Percentiles rank a stretch among this genome's conserved stretches.
Conservation (phyloP, 2,888 invertebrate species). For the Cybosia mesomella region DNA sequence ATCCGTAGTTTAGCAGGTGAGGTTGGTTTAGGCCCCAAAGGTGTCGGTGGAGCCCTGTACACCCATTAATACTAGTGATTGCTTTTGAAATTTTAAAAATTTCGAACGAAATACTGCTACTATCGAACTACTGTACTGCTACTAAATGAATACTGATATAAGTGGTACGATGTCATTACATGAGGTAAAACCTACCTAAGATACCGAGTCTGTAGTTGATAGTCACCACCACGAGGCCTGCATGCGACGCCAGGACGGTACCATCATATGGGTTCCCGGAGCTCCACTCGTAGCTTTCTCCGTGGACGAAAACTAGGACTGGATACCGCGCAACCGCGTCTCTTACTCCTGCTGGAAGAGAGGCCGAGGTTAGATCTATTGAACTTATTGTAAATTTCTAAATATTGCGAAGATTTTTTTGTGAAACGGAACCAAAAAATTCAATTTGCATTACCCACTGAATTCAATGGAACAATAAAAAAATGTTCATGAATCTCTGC, state of each 20-base stretch:
- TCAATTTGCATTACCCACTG: neutral
- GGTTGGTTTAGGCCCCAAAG: too few species aligned
- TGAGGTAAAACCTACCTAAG: constrained; percentile 88
- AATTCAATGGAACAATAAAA: neutral
- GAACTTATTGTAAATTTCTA: neutral
- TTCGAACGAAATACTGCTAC: too few species aligned
- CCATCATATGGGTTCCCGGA: constrained; percentile 99
- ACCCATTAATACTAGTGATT: too few species aligned
- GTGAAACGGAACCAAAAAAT: neutral
- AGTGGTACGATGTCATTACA: neutral
- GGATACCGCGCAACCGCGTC: constrained; percentile 90
- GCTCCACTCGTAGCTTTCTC: constrained; percentile 98
- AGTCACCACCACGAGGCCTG: constrained; percentile 95
- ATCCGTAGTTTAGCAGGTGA: too few species aligned
- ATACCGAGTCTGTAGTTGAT: constrained; percentile 94
- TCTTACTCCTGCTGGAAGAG: constrained; percentile 87
- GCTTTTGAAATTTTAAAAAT: too few species aligned
- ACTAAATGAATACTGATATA: neutral
- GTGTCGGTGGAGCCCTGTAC: too few species aligned
- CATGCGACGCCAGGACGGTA: constrained; percentile 97
- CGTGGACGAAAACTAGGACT: constrained; percentile 98
- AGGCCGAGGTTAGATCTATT: constrained; percentile 31
- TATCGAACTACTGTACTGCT: too few species aligned
- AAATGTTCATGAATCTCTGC: neutral
- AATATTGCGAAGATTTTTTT: neutral